Percentiles rank a stretch among this genome's conserved stretches.
Conservation (phyloP, 2,888 invertebrate species). For the Cynaeus angustus region DNA sequence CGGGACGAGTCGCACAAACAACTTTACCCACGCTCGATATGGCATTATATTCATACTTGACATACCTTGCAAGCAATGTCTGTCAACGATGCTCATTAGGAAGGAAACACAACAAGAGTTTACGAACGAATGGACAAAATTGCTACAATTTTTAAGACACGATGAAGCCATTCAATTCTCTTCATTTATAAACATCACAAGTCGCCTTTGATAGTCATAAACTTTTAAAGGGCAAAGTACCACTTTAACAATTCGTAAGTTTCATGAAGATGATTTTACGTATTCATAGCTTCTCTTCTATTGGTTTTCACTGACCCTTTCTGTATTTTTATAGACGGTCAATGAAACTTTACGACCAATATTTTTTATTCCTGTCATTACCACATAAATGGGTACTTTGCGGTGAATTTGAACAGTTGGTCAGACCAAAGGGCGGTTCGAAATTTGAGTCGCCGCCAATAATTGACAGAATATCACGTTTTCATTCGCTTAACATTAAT, state of each 20-base stretch:
- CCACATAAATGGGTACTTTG: conserved; percentile 49
- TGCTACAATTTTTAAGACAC: conserved; percentile 2
- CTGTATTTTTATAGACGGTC: conserved; percentile 50
- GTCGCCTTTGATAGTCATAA: conserved; percentile 3
- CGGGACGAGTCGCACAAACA: conserved; percentile 58
- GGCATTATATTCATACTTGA: conserved; percentile 44
- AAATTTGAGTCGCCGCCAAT: too few relatives aligned
- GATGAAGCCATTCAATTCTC: neutral
- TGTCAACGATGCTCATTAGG: conserved; percentile 56
- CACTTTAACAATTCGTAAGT: conserved; percentile 35
- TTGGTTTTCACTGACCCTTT: conserved; percentile 50
- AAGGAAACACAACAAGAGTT: conserved; percentile 4
- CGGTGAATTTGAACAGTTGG: conserved; percentile 20
- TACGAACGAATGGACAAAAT: neutral
- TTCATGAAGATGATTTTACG: conserved; percentile 43
- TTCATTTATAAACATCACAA: conserved; percentile 2
- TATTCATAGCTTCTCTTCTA: conserved; percentile 48
- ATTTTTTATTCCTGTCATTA: conserved; percentile 51
- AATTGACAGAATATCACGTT: too few relatives aligned
- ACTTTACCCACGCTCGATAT: conserved; percentile 58
- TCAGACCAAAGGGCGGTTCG: neutral
- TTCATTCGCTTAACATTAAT: neutral
- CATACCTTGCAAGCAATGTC: conserved; percentile 52
- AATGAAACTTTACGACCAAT: conserved; percentile 52
- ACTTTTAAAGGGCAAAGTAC: conserved; percentile 11